phyloP scores from a whole-genome alignment of 2,797 vertebrate species.

The Netta rufina region DNA sequence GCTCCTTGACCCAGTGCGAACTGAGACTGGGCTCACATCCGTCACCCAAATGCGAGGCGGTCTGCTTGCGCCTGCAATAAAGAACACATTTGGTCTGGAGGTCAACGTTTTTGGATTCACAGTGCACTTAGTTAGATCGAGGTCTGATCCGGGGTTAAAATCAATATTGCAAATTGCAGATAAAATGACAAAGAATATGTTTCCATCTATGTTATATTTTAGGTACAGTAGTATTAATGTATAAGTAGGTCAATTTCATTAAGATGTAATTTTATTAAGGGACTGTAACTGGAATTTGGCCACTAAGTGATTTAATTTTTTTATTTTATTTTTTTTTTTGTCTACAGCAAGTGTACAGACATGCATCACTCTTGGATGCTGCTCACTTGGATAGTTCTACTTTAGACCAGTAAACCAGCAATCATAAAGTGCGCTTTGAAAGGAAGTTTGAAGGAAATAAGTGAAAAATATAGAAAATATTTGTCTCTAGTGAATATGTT shows the following conservation, averaged over 20 bases:
- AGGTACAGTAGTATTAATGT: slow-evolving; percentile 60
- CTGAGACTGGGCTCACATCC: slow-evolving; percentile 21
- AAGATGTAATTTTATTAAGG: slow-evolving; percentile 69
- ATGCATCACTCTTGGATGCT: neutral
- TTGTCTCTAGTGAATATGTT: neutral
- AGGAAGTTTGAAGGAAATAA: neutral
- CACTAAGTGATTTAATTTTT: neutral
- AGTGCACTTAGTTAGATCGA: slow-evolving; percentile 70
- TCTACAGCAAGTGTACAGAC: neutral
- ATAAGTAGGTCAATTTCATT: slow-evolving; percentile 69
- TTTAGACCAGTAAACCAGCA: neutral
- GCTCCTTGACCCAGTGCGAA: slow-evolving; percentile 3
- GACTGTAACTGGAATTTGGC: slow-evolving; percentile 38
- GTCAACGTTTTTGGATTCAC: slow-evolving; percentile 69
- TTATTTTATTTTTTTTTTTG: neutral
- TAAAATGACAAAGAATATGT: slow-evolving; percentile 69
- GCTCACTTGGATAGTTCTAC: neutral
- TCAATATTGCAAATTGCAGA: slow-evolving; percentile 75
- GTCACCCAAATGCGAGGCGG: neutral
- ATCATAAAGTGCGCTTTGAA: neutral
- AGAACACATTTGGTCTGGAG: slow-evolving; percentile 63
- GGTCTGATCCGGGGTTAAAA: slow-evolving; percentile 72
- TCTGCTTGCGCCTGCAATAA: slow-evolving; percentile 34
- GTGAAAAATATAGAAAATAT: neutral
- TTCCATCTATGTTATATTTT: slow-evolving; percentile 63